A percentile compares a stretch with the other conserved stretches of the same genome.
phyloP scores from a whole-genome alignment of 2,113 vertebrate species.

The Chloroceryle aenea region DNA sequence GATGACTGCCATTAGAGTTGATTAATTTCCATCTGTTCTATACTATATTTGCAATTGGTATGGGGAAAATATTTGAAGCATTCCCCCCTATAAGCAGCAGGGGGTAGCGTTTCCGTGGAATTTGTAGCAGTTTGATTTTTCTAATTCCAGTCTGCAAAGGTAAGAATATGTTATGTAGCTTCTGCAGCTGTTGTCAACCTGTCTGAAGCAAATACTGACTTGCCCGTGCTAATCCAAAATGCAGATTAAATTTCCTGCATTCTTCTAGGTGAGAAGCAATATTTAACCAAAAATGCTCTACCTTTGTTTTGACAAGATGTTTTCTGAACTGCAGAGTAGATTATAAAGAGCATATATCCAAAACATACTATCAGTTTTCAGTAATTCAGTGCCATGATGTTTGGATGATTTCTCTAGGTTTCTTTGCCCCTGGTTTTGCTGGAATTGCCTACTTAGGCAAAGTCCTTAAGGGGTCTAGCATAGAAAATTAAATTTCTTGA shows the following conservation, averaged over 20 bases:
- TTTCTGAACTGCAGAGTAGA: neutral
- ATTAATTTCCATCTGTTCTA: neutral
- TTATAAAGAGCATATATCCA: no score
- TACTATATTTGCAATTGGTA: neutral
- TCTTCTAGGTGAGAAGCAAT: neutral
- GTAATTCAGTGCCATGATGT: neutral
- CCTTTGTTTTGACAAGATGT: neutral
- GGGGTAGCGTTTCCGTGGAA: neutral
- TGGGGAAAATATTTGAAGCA: neutral
- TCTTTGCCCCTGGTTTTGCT: neutral
- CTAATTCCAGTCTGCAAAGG: neutral
- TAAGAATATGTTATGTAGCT: neutral
- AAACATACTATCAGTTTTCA: neutral
- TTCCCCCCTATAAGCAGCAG: neutral
- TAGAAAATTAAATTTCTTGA: neutral
- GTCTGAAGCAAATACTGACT: neutral
- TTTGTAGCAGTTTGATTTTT: neutral
- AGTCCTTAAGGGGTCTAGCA: neutral
- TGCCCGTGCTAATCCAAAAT: neutral
- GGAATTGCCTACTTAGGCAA: neutral
- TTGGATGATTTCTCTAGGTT: neutral
- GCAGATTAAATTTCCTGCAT: neutral
- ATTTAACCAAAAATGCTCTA: neutral
- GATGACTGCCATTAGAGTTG: neutral
- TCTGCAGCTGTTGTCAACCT: neutral